Percentiles rank a stretch among this genome's conserved stretches.
These are phyloP conservation scores for Muscicapa comitata DNA, from an alignment of 2,797 vertebrate genomes.

Conservation along the genomic window DNA sequence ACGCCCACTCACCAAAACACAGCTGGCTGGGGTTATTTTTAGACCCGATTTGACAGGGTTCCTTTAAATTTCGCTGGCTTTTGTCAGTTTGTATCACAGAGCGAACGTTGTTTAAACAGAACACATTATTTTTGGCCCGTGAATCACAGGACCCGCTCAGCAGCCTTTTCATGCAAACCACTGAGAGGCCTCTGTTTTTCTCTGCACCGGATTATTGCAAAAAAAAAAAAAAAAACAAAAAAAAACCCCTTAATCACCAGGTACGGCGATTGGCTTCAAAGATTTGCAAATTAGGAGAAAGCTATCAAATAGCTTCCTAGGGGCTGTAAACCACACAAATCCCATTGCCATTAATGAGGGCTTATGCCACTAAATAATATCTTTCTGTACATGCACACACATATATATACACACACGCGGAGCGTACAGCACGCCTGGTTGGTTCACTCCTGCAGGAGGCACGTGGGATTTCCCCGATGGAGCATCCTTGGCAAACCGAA, in stretches of 20 bases:
- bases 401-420: fast-evolving
- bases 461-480: not conserved
- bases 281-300: slow-evolving; percentile 53
- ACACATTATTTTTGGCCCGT: slow-evolving; percentile 46
- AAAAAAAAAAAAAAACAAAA: not conserved
- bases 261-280: slow-evolving; percentile 7
- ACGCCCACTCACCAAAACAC: slow-evolving; percentile 21
- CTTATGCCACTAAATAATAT: slow-evolving; percentile 22
- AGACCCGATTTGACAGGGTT: not conserved
- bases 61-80: slow-evolving; percentile 43
- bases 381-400: not conserved
- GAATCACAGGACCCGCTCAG: slow-evolving; percentile 12
- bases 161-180: not conserved
- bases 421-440: fast-evolving
- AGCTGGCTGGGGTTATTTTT: slow-evolving; percentile 61
- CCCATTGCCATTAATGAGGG: slow-evolving; percentile 30
- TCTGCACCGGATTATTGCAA: not conserved
- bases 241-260: slow-evolving; percentile 25
- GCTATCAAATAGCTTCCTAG: slow-evolving; percentile 29
- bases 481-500: not conserved
- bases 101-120: slow-evolving; percentile 30
- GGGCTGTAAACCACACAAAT: not conserved
- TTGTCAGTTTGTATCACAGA: slow-evolving; percentile 41
- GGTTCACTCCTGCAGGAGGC: not conserved
- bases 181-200: slow-evolving; percentile 35